Base-by-base conservation (phyloP, 1,140 invertebrate species). In the Nebria ingens region DNA sequence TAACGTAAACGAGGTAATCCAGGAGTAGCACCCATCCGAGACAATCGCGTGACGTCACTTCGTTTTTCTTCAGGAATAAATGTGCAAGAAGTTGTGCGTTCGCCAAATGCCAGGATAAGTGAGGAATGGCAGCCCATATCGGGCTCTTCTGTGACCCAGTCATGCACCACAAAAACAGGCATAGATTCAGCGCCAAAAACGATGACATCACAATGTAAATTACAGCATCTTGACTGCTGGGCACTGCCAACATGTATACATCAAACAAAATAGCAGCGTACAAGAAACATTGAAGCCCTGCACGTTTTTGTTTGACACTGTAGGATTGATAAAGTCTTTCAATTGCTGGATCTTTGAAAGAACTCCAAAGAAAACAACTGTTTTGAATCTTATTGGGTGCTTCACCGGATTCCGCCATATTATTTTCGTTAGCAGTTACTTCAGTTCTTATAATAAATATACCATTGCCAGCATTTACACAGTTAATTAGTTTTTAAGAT, bases 1-100 rank as follows among this genome's bases (percentile, higher is more conserved):
- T 86, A 25, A 89, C 86, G 67, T 89, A 85, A n/a, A 89, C 81
- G n/a, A 91, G 76, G 65, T 91, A 94, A 58, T 88, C 83, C 51
- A 90, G 68, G n/a, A 93, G 71, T 40, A 91, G 71, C 15, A 85
- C 78, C 88, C 89, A 92, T 19, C 85, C 86, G 0, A 93, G 75
- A 45, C 76, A 74, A 58, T 84, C 79, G 21, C 73, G 68, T 17
- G 76, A 72, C 2, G 75, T 77, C 2, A 72, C 71, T 57, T 71
- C 75, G 38, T 76, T 75, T 54, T 70, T 69, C 64, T 80, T 77
- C 53, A 80, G 65, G 58, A 77, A 77, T 53, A 82, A 65, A 57
- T 76, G 73, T 38, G 73, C 68, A 15, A 85, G 69, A 17, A 86
- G 64, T 62, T 86, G 83, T 1, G 72, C 68, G 64, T 78, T 81